Evolutionary conservation across 2,113 vertebrate species (phyloP), one percentile per base, ranked within the genome.

Genomic region (Trachemys scripta): DNA sequence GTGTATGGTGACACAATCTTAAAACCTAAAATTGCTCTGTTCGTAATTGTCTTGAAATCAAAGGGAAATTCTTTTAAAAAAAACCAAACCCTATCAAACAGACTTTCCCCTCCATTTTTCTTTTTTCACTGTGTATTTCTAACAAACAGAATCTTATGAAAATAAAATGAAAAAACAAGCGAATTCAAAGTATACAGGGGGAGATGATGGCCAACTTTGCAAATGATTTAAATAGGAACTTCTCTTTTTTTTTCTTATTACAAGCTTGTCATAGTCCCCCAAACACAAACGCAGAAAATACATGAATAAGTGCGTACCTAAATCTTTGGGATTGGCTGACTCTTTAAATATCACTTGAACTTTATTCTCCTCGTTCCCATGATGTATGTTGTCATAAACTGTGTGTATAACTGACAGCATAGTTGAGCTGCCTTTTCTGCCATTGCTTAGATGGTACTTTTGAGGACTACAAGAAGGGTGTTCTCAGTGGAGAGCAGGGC

Each of bases 1-100:
- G 89, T 81, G 65, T 29, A 49, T 93, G 94, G 90, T 94, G 90
- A 92, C 90, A 96, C 80, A 90, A 49, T 92, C 94, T 97, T 84
- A 97, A 75, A 86, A 86, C 49, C 45, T 93, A 82, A 92, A 78
- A 65, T 29, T 88, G 72, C 62, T 94, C 69, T 79, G 50, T 85
- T 90, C 65, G 88, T 85, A 96, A 49, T 5, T 82, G 56, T 86
- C 94, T 89, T 93, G 82, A 53, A 72, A 45, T 62, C 3, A 38
- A 93, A 88, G 90, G 25, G 16, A 89, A 93, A 85, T 82, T 56
- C 72, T 88, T 93, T 78, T 90, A 50, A 27, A 90, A 81, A 2
- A 42, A 19, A 14, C 12, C 31, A 53, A 7, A 5, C 45, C 5
- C 62, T 20, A 22, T 65, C n/a, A 7, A 59, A 69, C 59, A 59